These are phyloP conservation scores for Chrysolina americana DNA, from an alignment of 2,888 invertebrate species.

Conservation along the genomic window DNA sequence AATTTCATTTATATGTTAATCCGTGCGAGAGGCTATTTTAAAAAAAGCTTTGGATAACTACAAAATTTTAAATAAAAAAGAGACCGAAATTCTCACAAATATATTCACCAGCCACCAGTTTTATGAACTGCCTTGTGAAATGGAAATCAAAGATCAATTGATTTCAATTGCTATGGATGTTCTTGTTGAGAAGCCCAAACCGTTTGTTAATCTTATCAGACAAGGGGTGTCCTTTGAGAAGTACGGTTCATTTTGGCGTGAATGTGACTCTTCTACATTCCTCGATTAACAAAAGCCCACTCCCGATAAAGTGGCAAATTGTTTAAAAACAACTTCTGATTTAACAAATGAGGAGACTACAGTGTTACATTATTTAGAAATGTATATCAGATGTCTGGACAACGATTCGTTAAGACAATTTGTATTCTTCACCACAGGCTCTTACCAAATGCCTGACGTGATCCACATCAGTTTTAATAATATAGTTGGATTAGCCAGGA, in stretches of 20 bases:
- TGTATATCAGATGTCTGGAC: constrained; percentile 22
- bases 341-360: constrained; percentile 21
- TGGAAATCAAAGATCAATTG: constrained; percentile 10
- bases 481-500: constrained; percentile 5
- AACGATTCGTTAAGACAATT: constrained; percentile 12
- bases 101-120: constrained; percentile 9
- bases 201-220: background rate
- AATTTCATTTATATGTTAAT: constrained; percentile 24
- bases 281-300: constrained; percentile 8
- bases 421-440: constrained; percentile 11
- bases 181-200: constrained; percentile 1
- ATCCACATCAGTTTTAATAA: constrained; percentile 10
- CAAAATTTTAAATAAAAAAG: background rate
- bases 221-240: constrained; percentile 12
- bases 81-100: constrained; percentile 1
- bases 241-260: background rate
- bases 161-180: constrained; percentile 5
- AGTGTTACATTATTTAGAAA: constrained; percentile 19
- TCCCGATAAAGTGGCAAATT: constrained; percentile 19
- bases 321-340: constrained; percentile 25
- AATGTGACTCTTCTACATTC: constrained; percentile 10
- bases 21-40: constrained; percentile 20
- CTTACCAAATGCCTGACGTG: constrained; percentile 26
- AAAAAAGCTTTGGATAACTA: constrained; percentile 12
- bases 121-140: constrained; percentile 11